A percentile compares a stretch with the other conserved stretches of the same genome.
Evolutionary conservation across 2,888 invertebrate genomes (phyloP).

Genomic region (Chaetogeoica ovagalla): DNA sequence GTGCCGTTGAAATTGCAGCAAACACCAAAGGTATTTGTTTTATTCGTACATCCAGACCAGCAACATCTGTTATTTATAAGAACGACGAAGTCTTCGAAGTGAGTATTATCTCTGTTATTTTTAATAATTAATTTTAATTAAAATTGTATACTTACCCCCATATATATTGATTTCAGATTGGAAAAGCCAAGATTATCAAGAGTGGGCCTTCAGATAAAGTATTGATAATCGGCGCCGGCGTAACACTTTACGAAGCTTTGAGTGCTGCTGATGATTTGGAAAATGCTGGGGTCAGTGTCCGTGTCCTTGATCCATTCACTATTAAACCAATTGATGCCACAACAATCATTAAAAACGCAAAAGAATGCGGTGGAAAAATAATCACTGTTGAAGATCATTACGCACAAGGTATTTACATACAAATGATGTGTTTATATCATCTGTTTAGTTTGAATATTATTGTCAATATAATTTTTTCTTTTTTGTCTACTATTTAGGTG

Average conservation of each 20-base stretch:
- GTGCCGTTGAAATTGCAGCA: slow-evolving; percentile 93
- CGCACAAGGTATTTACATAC: slow-evolving; percentile 69
- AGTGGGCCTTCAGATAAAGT: slow-evolving; percentile 77
- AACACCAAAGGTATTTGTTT: slow-evolving; percentile 94
- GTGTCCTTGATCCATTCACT: slow-evolving; percentile 94
- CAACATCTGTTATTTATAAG: slow-evolving; percentile 81
- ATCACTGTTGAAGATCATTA: slow-evolving; percentile 98
- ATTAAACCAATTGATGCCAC: slow-evolving; percentile 90
- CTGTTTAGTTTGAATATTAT: background rate
- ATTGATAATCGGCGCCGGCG: slow-evolving; percentile 87
- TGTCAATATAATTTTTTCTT: background rate
- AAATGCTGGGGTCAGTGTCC: slow-evolving; percentile 71
- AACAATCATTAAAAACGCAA: slow-evolving; percentile 75
- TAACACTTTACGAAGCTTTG: slow-evolving; percentile 90
- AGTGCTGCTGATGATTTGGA: slow-evolving; percentile 77
- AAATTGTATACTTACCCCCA: background rate
- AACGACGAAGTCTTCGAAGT: slow-evolving; percentile 81
- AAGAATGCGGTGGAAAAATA: slow-evolving; percentile 77
- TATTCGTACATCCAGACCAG: slow-evolving; percentile 92
- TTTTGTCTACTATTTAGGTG: slow-evolving; percentile 66
- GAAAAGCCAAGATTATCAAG: slow-evolving; percentile 78
- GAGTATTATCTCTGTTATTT: slow-evolving; percentile 49
- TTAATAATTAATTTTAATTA: background rate
- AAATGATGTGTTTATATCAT: background rate
- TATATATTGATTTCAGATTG: slow-evolving; percentile 62